These are phyloP conservation scores for Xiphorhynchus erythropygius DNA, from an alignment of 2,797 vertebrate genomes.

Conservation along the genomic window DNA sequence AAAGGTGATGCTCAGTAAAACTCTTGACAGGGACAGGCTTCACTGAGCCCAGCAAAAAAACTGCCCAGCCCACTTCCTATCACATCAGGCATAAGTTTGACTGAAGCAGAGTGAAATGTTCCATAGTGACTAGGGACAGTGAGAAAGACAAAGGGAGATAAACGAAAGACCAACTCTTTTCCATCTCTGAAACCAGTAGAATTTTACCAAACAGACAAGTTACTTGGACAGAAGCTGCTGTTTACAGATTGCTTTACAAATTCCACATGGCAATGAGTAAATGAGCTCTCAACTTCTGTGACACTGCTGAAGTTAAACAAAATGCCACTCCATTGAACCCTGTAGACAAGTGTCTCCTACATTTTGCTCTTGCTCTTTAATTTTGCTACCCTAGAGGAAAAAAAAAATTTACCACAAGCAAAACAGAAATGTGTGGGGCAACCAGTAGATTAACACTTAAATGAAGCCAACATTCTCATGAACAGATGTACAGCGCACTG, in stretches of 20 bases:
- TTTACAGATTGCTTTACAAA: slow-evolving; percentile 72
- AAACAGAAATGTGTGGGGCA: not conserved
- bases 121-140: not conserved
- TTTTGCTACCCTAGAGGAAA: not conserved
- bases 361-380: slow-evolving; percentile 5
- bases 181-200: not conserved
- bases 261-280: slow-evolving; percentile 64
- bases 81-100: not conserved
- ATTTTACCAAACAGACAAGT: slow-evolving; percentile 21
- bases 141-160: not conserved
- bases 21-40: not conserved
- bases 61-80: not conserved
- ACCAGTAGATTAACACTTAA: not conserved
- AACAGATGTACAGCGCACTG: not conserved
- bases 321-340: not conserved
- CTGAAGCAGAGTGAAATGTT: not conserved
- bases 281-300: slow-evolving; percentile 63
- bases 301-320: slow-evolving; percentile 50
- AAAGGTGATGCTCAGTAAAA: not conserved
- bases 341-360: not conserved
- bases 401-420: not conserved
- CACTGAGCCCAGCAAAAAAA: not conserved
- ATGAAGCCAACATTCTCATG: not conserved
- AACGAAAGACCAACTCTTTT: not conserved
- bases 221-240: not conserved